These are phyloP conservation scores for Drosophila sucinea DNA, from an alignment of 1,140 invertebrate species.

Conservation along the genomic window DNA sequence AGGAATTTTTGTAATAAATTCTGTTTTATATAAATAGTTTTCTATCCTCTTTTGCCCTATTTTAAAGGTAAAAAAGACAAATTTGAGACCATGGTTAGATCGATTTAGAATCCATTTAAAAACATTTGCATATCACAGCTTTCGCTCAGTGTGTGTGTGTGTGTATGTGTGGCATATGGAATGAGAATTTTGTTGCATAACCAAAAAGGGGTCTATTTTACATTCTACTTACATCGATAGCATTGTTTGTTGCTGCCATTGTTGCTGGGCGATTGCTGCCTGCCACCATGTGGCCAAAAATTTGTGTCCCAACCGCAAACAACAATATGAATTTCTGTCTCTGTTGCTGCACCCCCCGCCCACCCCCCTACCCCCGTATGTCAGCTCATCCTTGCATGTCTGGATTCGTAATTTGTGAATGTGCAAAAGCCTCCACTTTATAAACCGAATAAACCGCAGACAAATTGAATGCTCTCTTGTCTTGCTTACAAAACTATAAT, in stretches of 20 bases:
- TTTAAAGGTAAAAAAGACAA: too few species aligned
- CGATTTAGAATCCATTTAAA: background rate
- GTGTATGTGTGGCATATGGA: background rate
- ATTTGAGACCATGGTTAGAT: too few species aligned
- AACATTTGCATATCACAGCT: background rate
- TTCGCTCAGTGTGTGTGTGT: background rate
- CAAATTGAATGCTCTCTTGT: conserved; percentile 58
- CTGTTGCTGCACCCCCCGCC: background rate
- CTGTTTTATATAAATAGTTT: too few species aligned
- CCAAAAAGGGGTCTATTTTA: background rate
- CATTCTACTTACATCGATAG: conserved; percentile 10
- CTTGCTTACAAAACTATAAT: conserved; percentile 23
- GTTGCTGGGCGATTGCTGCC: background rate
- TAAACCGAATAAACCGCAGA: conserved; percentile 52
- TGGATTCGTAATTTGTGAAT: conserved; percentile 38
- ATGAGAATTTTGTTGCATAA: conserved; percentile 6
- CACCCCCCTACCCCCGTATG: background rate
- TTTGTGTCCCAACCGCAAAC: conserved; percentile 53
- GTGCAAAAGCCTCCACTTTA: conserved; percentile 12
- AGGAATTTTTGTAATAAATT: too few species aligned
- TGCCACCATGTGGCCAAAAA: conserved; percentile 32
- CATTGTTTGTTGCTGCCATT: conserved; percentile 10
- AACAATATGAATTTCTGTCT: conserved; percentile 38
- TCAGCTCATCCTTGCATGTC: background rate
- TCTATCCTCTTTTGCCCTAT: too few species aligned